These are phyloP conservation scores for Theonella swinhoei DNA, from an alignment of 37 sponge, comb jelly and placozoan species.

Conservation along the genomic window DNA sequence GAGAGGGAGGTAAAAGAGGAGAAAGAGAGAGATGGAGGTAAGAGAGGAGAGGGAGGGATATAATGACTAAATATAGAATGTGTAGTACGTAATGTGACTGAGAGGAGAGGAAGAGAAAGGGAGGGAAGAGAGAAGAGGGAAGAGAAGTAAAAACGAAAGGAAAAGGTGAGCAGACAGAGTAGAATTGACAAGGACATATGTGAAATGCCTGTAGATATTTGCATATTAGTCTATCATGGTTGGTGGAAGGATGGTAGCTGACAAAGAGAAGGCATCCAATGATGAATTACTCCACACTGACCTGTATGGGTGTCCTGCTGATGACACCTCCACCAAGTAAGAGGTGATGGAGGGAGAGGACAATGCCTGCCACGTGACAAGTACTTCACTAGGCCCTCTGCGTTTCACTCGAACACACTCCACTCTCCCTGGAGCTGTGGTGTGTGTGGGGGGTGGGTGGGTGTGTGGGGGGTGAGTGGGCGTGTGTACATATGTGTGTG, in stretches of 20 bases:
- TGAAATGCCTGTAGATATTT: too few relatives aligned
- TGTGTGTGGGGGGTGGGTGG: not conserved
- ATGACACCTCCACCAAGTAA: not conserved
- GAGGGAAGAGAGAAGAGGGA: too few relatives aligned
- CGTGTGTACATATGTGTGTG: not conserved
- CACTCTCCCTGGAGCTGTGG: conserved; percentile 4
- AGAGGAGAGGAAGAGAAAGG: not conserved
- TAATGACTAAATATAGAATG: too few relatives aligned
- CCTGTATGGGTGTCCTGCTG: not conserved
- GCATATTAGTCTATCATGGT: not conserved
- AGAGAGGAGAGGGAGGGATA: too few relatives aligned
- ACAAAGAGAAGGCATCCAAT: too few relatives aligned
- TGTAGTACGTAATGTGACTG: not conserved
- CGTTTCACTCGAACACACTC: conserved; percentile 3
- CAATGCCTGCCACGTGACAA: conserved; percentile 18
- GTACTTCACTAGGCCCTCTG: conserved; percentile 20
- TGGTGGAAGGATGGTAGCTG: too few relatives aligned
- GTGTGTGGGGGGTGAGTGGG: not conserved
- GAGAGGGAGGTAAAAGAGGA: too few relatives aligned
- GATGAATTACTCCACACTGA: not conserved
- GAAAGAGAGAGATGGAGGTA: too few relatives aligned
- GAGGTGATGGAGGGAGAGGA: not conserved
- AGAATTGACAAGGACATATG: too few relatives aligned
- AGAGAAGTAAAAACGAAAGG: too few relatives aligned
- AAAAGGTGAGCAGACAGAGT: too few relatives aligned